Conservation (phyloP, 2,113 vertebrate genomes). For the Amblyornis subalaris region DNA sequence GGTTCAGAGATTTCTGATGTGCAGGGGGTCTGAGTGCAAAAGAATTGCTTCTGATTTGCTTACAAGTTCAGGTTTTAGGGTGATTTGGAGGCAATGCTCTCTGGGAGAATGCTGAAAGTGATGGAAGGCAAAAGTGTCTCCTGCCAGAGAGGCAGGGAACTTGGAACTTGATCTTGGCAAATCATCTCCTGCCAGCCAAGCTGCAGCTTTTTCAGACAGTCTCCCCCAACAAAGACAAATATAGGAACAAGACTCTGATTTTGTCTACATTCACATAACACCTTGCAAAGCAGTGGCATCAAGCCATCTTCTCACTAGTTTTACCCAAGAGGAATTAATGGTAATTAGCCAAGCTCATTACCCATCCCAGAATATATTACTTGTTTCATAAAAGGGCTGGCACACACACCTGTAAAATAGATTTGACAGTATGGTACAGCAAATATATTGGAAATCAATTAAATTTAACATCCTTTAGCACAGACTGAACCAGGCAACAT, state of each 20-base stretch:
- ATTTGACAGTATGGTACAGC: not conserved
- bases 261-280: constrained; percentile 20
- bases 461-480: constrained; percentile 12
- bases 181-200: constrained; percentile 6
- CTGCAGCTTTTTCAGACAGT: constrained; percentile 30
- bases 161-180: constrained; percentile 55
- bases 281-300: constrained; percentile 28
- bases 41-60: constrained; percentile 27
- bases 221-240: constrained; percentile 20
- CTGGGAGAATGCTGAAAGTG: not conserved
- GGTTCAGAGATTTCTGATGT: constrained; percentile 4
- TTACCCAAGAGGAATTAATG: constrained; percentile 24
- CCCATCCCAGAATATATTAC: not conserved
- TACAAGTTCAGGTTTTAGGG: not conserved
- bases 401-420: constrained; percentile 1
- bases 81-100: not conserved
- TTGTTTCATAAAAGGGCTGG: constrained; percentile 19
- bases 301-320: constrained; percentile 24
- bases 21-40: not conserved
- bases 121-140: not conserved
- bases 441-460: constrained; percentile 22
- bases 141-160: constrained; percentile 16
- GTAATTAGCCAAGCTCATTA: constrained; percentile 32
- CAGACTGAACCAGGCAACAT: not conserved
- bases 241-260: constrained; percentile 31